Conservation (phyloP, 1,140 invertebrate species). For the Drosophila guanche region DNA sequence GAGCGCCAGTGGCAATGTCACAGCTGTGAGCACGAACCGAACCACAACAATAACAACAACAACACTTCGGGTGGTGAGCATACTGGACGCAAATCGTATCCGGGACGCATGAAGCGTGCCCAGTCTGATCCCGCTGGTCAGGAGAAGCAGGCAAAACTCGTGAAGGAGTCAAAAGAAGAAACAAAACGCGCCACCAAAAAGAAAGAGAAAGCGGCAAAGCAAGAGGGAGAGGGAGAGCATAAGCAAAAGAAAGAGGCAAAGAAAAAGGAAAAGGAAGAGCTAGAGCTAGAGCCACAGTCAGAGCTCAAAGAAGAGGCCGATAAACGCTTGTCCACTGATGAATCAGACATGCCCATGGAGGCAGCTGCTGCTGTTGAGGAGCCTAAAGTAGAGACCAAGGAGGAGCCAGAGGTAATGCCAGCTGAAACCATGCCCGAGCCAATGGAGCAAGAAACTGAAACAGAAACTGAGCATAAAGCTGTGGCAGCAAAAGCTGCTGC, state of each 20-base stretch:
- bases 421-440: too few relatives aligned
- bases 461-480: too few relatives aligned
- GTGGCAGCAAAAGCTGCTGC: too few relatives aligned
- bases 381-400: too few relatives aligned
- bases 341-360: neutral
- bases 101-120: slow-evolving; percentile 58
- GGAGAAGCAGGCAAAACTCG: neutral
- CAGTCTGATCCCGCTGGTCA: slow-evolving; percentile 32
- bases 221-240: too few relatives aligned
- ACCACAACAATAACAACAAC: too few relatives aligned
- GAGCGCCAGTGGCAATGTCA: slow-evolving; percentile 66
- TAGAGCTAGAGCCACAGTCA: neutral
- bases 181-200: too few relatives aligned
- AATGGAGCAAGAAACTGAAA: too few relatives aligned
- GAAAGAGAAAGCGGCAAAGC: too few relatives aligned
- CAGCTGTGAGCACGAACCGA: slow-evolving; percentile 28
- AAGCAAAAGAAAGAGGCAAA: neutral
- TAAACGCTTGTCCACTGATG: neutral
- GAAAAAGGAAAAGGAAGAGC: neutral
- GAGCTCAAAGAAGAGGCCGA: neutral
- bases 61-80: neutral
- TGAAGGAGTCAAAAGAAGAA: too few relatives aligned
- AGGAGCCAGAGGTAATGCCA: too few relatives aligned
- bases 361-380: too few relatives aligned
- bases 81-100: slow-evolving; percentile 32